phyloP scores from a whole-genome alignment of 1,140 invertebrate species.

The Euura saliciscinereae region DNA sequence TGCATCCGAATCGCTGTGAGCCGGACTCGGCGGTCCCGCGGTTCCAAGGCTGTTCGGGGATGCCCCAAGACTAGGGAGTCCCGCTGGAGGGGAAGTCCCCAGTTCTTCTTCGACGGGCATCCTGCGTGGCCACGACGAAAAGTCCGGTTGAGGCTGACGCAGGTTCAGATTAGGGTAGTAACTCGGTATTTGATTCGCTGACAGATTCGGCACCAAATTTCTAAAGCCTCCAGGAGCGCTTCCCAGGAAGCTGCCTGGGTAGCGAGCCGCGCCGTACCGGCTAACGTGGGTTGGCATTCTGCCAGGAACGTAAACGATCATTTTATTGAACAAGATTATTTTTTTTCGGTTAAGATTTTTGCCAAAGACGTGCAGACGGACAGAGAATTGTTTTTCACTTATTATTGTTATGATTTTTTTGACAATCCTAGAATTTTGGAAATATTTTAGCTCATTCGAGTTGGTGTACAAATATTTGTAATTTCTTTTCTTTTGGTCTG shows the following conservation, averaged over 20 bases:
- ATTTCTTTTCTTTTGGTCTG: neutral
- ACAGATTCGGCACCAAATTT: conserved; percentile 41
- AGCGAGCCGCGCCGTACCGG: conserved; percentile 51
- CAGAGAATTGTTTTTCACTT: neutral
- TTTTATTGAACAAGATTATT: conserved; percentile 32
- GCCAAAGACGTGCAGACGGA: conserved; percentile 31
- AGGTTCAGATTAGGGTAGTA: conserved; percentile 41
- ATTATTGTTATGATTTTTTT: neutral
- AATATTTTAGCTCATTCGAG: too few relatives aligned
- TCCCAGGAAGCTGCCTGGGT: conserved; percentile 49
- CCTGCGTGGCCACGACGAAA: conserved; percentile 53
- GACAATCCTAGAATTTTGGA: neutral
- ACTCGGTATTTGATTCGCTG: conserved; percentile 31
- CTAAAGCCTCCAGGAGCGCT: conserved; percentile 43
- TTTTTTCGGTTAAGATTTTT: neutral
- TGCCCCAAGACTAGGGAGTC: conserved; percentile 29
- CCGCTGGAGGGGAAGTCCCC: conserved; percentile 34
- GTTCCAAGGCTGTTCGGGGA: conserved; percentile 34
- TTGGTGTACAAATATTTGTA: neutral
- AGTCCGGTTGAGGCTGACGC: conserved; percentile 38
- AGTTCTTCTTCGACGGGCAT: conserved; percentile 55
- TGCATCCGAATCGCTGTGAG: conserved; percentile 56
- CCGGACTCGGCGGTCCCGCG: conserved; percentile 52
- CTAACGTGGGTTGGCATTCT: conserved; percentile 58
- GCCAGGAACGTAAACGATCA: conserved; percentile 60